phyloP scores from a whole-genome alignment of 2,797 vertebrate species.

The Setipinna tenuifilis region DNA sequence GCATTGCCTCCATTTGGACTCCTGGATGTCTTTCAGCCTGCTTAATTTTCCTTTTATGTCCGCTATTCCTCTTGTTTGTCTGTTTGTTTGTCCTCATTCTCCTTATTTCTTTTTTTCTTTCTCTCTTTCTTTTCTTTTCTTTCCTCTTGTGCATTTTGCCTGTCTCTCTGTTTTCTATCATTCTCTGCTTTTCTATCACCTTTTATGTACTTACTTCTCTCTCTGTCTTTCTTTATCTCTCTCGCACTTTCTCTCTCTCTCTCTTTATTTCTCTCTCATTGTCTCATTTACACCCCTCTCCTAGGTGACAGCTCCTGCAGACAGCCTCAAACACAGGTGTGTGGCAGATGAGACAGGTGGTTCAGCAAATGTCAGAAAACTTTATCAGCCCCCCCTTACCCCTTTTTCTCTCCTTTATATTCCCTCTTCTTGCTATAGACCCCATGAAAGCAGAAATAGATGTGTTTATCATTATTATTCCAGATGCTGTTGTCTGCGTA shows the following conservation, averaged over 20 bases:
- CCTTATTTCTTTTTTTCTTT: neutral
- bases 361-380: constrained; percentile 62
- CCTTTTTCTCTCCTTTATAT: neutral
- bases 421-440: neutral
- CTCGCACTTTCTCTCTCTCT: neutral
- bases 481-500: constrained; percentile 50
- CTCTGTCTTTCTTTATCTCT: neutral
- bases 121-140: constrained; percentile 35
- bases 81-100: constrained; percentile 15
- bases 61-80: neutral
- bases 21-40: neutral
- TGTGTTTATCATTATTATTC: constrained; percentile 34
- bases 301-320: constrained; percentile 38
- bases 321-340: constrained; percentile 63
- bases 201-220: neutral
- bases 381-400: neutral
- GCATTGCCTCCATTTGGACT: neutral
- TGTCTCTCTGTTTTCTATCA: neutral
- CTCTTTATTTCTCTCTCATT: neutral
- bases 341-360: constrained; percentile 72
- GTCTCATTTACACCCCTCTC: constrained; percentile 4
- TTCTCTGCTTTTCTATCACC: neutral
- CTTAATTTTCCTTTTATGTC: neutral
- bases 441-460: constrained; percentile 26
- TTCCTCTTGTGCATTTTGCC: constrained; percentile 23